These are phyloP conservation scores for Acleris laterana DNA, from an alignment of 2,888 invertebrate species.

Conservation along the genomic window DNA sequence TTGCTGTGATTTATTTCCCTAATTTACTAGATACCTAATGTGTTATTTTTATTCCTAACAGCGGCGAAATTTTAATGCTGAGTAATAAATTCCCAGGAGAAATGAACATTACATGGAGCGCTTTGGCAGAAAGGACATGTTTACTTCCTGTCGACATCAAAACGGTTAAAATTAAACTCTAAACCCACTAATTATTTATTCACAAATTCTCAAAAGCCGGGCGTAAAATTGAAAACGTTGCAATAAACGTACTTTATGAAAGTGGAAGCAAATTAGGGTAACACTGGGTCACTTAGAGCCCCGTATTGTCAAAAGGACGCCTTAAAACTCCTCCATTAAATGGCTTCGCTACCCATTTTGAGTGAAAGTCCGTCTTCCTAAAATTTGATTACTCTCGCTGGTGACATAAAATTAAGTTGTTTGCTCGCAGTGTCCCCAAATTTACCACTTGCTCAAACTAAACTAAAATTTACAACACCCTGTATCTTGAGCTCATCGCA, in stretches of 20 bases:
- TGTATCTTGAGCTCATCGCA: no score
- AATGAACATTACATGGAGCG: no score
- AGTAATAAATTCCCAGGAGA: no score
- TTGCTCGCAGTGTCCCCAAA: no score
- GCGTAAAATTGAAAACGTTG: conserved; percentile 12
- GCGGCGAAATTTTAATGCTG: no score
- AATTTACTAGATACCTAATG: no score
- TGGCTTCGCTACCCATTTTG: conserved; percentile 23
- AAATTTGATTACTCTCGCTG: conserved; percentile 21
- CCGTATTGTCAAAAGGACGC: conserved; percentile 43
- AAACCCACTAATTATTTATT: conserved; percentile 2
- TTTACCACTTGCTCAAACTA: no score
- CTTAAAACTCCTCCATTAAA: conserved; percentile 40
- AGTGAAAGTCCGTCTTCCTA: conserved; percentile 22
- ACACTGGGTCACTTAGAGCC: conserved; percentile 46
- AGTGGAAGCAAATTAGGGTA: conserved; percentile 43
- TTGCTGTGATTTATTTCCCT: no score
- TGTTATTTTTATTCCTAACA: no score
- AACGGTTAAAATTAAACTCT: neutral
- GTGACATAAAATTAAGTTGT: conserved; percentile 17
- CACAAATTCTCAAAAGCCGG: conserved; percentile 6
- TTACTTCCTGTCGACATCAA: no score
- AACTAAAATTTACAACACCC: no score
- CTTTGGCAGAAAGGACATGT: no score
- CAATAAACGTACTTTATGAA: conserved; percentile 33